Percentiles rank a stretch among this genome's conserved stretches.
phyloP scores from a whole-genome alignment of 2,113 vertebrate species.

The Otolemur garnettii region DNA sequence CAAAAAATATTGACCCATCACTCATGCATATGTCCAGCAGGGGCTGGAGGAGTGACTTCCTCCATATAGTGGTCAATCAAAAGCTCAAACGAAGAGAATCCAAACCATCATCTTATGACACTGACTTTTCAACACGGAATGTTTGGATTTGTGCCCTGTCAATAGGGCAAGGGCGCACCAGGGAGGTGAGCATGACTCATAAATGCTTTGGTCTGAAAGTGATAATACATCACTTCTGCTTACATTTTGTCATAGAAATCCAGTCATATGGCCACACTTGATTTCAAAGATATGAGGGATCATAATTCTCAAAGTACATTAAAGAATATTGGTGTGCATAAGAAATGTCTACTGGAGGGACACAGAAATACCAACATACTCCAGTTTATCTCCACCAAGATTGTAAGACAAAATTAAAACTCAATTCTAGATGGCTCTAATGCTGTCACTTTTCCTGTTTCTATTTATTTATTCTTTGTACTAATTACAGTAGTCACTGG shows the following conservation, averaged over 20 bases:
- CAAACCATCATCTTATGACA: background rate
- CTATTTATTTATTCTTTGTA: background rate
- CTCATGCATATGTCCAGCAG: rapidly evolving
- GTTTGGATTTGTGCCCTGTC: background rate
- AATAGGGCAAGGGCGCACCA: background rate
- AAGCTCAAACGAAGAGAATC: background rate
- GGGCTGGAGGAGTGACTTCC: background rate
- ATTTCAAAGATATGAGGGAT: background rate
- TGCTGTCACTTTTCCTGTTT: background rate
- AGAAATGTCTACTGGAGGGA: background rate
- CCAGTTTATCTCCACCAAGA: background rate
- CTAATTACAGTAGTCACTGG: background rate
- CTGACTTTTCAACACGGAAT: background rate
- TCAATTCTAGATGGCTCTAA: background rate
- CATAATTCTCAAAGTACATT: background rate
- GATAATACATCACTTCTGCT: background rate
- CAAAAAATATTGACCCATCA: background rate
- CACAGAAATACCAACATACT: background rate
- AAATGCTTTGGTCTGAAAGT: background rate
- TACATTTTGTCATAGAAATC: background rate
- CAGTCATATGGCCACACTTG: background rate
- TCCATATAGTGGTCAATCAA: background rate
- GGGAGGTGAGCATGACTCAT: background rate
- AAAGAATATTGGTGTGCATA: background rate
- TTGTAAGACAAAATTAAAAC: background rate